Conservation (phyloP, 2,113 vertebrate genomes). For the Bubo bubo region DNA sequence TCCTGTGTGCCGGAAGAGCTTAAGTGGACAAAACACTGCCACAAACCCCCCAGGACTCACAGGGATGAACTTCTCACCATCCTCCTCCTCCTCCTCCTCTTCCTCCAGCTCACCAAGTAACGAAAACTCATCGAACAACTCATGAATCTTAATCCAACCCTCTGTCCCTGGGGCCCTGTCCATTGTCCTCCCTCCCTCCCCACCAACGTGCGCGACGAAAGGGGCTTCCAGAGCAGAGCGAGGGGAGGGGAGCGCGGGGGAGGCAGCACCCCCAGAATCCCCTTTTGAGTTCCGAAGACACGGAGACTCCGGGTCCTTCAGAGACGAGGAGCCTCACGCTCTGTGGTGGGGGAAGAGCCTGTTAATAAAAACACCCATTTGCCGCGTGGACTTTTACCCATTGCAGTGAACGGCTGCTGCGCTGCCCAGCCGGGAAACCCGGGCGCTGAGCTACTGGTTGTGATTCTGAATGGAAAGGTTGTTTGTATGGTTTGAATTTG, state of each 20-base stretch:
- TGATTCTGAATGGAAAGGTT: background rate
- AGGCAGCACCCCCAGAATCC: background rate
- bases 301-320: background rate
- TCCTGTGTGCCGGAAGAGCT: constrained; percentile 96
- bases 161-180: constrained; percentile 30
- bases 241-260: background rate
- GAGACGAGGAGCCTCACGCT: constrained; percentile 50
- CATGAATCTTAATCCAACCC: constrained; percentile 75
- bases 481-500: constrained; percentile 32
- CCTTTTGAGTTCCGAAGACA: constrained; percentile 13
- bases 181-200: constrained; percentile 19
- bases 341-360: constrained; percentile 20
- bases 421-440: background rate
- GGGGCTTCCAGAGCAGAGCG: constrained; percentile 11
- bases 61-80: constrained; percentile 91
- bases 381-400: constrained; percentile 17
- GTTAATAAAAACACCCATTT: constrained; percentile 26
- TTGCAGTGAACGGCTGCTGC: background rate
- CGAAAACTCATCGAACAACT: constrained; percentile 88
- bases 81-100: constrained; percentile 83
- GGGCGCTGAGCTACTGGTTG: background rate
- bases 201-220: background rate
- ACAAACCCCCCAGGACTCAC: constrained; percentile 92
- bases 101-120: constrained; percentile 90
- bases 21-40: constrained; percentile 97